phyloP scores from a whole-genome alignment of 2,888 invertebrate species.

The Phytoseiulus persimilis region DNA sequence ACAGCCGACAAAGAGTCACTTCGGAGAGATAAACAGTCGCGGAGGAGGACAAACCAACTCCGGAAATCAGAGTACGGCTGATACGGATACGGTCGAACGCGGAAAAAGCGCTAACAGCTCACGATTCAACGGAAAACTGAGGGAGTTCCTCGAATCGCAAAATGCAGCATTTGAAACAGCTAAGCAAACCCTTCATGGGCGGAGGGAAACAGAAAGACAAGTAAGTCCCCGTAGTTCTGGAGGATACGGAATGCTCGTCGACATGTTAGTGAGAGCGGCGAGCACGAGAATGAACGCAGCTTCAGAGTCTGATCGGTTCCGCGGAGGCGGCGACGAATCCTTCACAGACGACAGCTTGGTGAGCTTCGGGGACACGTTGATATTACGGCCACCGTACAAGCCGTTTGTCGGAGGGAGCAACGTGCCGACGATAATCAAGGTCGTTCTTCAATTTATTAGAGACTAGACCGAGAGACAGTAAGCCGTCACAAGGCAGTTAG shows the following conservation, averaged over 20 bases:
- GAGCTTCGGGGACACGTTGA: not conserved
- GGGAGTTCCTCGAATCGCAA: no score
- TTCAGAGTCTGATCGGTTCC: no score
- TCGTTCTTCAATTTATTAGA: not conserved
- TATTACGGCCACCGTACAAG: not conserved
- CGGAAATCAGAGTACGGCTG: not conserved
- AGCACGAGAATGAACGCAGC: no score
- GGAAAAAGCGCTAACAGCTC: not conserved
- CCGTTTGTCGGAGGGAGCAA: not conserved
- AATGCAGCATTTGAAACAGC: slow-evolving; percentile 32
- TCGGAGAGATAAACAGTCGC: not conserved
- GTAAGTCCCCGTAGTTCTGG: slow-evolving; percentile 7
- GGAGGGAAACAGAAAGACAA: slow-evolving; percentile 34
- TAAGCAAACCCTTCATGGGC: slow-evolving; percentile 36
- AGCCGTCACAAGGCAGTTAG: not conserved
- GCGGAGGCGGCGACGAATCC: not conserved
- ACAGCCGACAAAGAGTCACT: not conserved
- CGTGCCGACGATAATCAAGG: not conserved
- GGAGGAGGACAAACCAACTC: not conserved
- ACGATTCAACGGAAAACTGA: no score
- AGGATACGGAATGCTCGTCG: no score
- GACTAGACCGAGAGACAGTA: not conserved
- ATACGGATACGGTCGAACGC: not conserved
- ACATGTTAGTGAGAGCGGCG: no score
- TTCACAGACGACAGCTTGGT: not conserved